Evolutionary conservation across 2,113 vertebrate species (phyloP).

Genomic region (Sakesphorus luctuosus): DNA sequence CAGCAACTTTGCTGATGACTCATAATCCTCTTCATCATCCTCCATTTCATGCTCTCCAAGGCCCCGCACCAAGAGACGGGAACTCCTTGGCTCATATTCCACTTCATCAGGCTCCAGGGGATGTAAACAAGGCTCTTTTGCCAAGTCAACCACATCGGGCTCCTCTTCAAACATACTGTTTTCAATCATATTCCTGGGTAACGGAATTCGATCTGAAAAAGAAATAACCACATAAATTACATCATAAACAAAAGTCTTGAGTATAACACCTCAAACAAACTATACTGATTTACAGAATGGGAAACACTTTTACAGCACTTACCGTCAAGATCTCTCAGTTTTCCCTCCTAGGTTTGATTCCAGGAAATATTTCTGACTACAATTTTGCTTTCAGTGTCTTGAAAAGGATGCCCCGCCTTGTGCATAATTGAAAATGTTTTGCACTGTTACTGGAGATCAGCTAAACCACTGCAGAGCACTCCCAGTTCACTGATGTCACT

Average conservation of each 20-base stretch:
- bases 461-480: not conserved
- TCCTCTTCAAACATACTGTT: slow-evolving; percentile 99
- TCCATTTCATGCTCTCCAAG: slow-evolving; percentile 94
- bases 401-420: not conserved
- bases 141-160: slow-evolving; percentile 93
- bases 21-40: slow-evolving; percentile 95
- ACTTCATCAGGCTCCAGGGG: slow-evolving; percentile 94
- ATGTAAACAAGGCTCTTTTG: slow-evolving; percentile 88
- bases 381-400: not conserved
- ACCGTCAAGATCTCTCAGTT: not conserved
- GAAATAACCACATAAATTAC: not conserved
- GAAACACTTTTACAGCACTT: not conserved
- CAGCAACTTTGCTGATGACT: slow-evolving; percentile 92
- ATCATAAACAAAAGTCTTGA: not conserved
- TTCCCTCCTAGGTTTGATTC: not conserved
- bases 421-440: not conserved
- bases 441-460: not conserved
- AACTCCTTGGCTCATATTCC: slow-evolving; percentile 90
- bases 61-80: slow-evolving; percentile 91
- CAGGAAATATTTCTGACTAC: not conserved
- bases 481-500: not conserved
- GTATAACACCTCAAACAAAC: not conserved
- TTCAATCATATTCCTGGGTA: slow-evolving; percentile 99
- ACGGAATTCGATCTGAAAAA: slow-evolving; percentile 83
- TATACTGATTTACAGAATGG: not conserved